phyloP scores from a whole-genome alignment of 2,797 vertebrate species.

The Bovichtus variegatus region DNA sequence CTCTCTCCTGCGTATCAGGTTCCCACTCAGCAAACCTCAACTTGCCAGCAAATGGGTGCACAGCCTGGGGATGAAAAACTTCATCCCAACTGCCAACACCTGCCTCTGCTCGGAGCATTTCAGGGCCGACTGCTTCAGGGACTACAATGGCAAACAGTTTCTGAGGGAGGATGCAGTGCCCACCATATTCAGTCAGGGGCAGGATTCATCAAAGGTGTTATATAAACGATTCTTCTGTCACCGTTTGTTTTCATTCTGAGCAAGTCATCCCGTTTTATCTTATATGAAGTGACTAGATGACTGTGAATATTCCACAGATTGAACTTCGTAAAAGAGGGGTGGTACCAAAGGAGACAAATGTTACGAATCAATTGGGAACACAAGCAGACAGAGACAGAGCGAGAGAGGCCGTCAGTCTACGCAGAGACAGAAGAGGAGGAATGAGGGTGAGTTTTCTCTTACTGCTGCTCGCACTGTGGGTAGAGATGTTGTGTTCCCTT shows the following conservation, averaged over 20 bases:
- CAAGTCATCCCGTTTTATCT: background rate
- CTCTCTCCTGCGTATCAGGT: slow-evolving; percentile 67
- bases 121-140: slow-evolving; percentile 86
- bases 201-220: slow-evolving; percentile 79
- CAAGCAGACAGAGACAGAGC: slow-evolving; percentile 65
- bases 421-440: slow-evolving; percentile 77
- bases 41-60: slow-evolving; percentile 87
- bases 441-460: slow-evolving; percentile 66
- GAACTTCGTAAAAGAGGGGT: slow-evolving; percentile 84
- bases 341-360: slow-evolving; percentile 70
- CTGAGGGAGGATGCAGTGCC: slow-evolving; percentile 87
- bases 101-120: slow-evolving; percentile 89
- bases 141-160: slow-evolving; percentile 89
- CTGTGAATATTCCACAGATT: slow-evolving; percentile 71
- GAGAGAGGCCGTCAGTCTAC: slow-evolving; percentile 57
- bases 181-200: slow-evolving; percentile 80
- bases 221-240: accelerated
- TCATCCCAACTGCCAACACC: slow-evolving; percentile 85
- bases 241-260: background rate
- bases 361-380: slow-evolving; percentile 27
- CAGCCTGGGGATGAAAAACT: slow-evolving; percentile 86
- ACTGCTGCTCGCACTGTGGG: background rate
- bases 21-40: slow-evolving; percentile 87
- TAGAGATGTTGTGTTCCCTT: background rate
- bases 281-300: background rate